phyloP scores from a whole-genome alignment of 2,113 vertebrate genomes.

The Pardalotus punctatus region DNA sequence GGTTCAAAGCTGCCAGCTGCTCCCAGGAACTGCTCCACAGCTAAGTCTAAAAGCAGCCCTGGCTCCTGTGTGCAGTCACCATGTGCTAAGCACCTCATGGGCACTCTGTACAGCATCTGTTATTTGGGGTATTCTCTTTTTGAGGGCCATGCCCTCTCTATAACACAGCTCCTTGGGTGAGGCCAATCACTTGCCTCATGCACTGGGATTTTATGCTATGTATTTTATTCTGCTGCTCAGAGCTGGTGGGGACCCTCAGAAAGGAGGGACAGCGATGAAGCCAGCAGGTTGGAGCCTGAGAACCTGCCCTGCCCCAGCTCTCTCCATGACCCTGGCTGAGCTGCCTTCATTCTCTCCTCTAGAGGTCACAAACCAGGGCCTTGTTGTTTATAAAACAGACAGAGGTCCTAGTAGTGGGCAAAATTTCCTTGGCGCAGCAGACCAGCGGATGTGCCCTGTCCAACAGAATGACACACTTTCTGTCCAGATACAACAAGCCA shows the following conservation, averaged over 20 bases:
- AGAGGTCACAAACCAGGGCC: background rate
- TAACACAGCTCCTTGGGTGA: background rate
- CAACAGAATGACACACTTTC: background rate
- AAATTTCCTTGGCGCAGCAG: background rate
- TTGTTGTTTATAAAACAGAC: background rate
- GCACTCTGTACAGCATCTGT: background rate
- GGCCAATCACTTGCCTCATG: background rate
- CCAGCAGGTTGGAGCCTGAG: background rate
- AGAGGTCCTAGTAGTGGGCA: background rate
- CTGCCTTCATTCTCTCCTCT: background rate
- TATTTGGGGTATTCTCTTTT: background rate
- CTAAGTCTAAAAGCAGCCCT: conserved; percentile 6
- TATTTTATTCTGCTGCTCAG: background rate
- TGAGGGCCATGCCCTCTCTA: background rate
- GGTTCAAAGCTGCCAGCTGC: conserved; percentile 85
- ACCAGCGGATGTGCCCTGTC: background rate
- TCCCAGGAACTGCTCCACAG: conserved; percentile 67
- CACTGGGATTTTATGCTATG: background rate
- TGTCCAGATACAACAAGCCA: background rate
- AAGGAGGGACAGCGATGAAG: background rate
- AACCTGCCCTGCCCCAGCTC: background rate
- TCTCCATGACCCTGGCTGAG: background rate
- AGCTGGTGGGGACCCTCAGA: background rate
- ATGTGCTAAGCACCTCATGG: background rate
- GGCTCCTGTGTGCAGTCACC: background rate